phyloP scores from a whole-genome alignment of 35 echinoderm and acorn worm genomes.

The Antedon bifida region DNA sequence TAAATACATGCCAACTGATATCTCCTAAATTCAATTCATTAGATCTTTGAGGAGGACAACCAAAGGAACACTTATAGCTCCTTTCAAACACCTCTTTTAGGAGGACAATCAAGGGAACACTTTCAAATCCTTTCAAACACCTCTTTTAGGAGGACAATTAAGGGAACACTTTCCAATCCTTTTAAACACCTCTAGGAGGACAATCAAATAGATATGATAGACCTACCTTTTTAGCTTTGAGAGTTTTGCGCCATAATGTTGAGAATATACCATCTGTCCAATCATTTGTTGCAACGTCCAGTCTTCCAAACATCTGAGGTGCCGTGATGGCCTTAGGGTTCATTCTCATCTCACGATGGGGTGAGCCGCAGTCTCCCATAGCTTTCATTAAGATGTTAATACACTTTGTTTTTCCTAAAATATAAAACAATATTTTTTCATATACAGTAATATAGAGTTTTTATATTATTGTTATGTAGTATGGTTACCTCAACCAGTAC shows the following conservation, averaged over 20 bases:
- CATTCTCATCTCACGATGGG: constrained; percentile 94
- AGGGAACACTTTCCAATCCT: no score
- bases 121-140: no score
- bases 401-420: constrained; percentile 79
- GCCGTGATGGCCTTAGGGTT: constrained; percentile 98
- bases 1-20: no score
- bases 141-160: no score
- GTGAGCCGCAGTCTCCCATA: constrained; percentile 71
- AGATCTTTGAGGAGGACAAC: no score
- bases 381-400: constrained; percentile 86
- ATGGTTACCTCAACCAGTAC: no score
- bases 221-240: constrained; percentile 88
- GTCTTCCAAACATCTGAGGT: constrained; percentile 96
- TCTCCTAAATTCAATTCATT: no score
- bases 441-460: background rate
- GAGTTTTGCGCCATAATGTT: constrained; percentile 95
- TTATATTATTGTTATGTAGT: background rate
- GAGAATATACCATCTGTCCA: constrained; percentile 99
- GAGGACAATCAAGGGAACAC: no score
- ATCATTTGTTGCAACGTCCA: constrained; percentile 97
- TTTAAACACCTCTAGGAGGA: no score
- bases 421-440: background rate
- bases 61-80: no score
- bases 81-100: no score
- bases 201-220: no score